Evolutionary conservation across 2,797 vertebrate genomes (phyloP), one percentile per base, ranked within the genome.

Genomic region (Numenius phaeopus): DNA sequence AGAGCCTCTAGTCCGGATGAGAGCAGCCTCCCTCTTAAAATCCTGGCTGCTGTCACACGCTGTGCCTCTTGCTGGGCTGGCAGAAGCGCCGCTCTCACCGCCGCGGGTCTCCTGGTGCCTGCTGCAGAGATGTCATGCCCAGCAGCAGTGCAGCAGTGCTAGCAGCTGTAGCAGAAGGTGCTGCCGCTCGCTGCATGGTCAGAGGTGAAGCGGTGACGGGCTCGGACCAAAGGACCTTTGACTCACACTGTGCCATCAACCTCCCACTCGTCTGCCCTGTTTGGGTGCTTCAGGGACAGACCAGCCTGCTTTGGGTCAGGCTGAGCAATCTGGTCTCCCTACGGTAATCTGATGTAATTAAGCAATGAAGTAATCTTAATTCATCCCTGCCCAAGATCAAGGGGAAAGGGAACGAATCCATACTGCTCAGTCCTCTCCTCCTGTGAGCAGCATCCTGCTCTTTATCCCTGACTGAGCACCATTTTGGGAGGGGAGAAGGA

Each of bases 81-180:
- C 40, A 42, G n/a, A n/a, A 72, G 26, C 0, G 0, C 39, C 3
- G 18, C 2, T 86, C 42, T 83, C 47, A 52, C 34, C n/a, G 13
- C 1, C 3, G 2, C 0, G 0, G 57, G 4, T 52, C 47, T 37
- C 3, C 1, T 4, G 5, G 9, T 4, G 40, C 26, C 22, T 8
- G 57, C 78, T 58, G 12, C 65, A 34, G 37, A 46, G 80, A 2
- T 87, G 52, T 50, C 11, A 4, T 22, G 49, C 18, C 58, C 73
- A 11, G 1, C 4, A 61, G 65, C 55, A 7, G 14, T 0, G 1
- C 32, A 13, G 19, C 1, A 26, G 19, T 1, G 14, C 20, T 23
- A 15, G 32, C 40, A 57, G 47, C 30, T 30, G n/a, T 6, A 46
- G 61, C 44, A 65, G 73, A 15, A 52, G 14, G 30, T 19, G 66